Evolutionary conservation across 2,888 invertebrate genomes (phyloP).

Genomic region (Pterobdella sp.): DNA sequence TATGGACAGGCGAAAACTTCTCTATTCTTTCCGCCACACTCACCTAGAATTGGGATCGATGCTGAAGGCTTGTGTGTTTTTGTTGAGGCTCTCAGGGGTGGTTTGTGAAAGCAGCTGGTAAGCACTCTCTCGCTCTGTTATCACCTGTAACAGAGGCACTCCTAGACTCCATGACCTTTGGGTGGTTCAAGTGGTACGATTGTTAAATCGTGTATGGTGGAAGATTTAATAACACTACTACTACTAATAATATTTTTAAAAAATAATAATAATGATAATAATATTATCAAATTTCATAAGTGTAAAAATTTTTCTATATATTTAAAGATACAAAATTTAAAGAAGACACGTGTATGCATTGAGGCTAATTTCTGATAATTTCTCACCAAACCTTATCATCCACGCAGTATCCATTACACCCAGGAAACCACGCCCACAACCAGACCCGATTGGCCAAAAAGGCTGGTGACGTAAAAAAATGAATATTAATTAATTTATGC

Average conservation of each 20-base stretch:
- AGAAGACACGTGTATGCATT: neutral
- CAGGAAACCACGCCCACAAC: conserved; percentile 91
- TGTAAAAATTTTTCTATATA: no score
- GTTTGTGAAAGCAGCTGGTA: conserved; percentile 84
- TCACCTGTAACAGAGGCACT: conserved; percentile 65
- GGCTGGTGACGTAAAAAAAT: no score
- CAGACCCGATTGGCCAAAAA: conserved; percentile 98
- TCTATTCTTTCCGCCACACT: no score
- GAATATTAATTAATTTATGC: no score
- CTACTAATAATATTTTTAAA: no score
- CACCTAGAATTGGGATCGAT: conserved; percentile 58
- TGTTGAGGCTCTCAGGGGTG: conserved; percentile 86
- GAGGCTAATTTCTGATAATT: neutral
- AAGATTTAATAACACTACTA: no score
- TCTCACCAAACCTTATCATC: conserved; percentile 74
- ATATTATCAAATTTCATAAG: no score
- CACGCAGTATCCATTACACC: conserved; percentile 92
- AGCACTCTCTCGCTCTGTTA: conserved; percentile 89
- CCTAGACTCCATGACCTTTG: conserved; percentile 62
- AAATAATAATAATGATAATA: neutral
- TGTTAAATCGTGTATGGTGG: no score
- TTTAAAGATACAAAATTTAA: neutral
- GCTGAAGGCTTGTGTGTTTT: conserved; percentile 62
- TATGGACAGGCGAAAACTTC: neutral
- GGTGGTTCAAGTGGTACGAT: neutral